Base-by-base conservation (phyloP, 2,888 invertebrate genomes). In the Listrodromus nycthemerus region DNA sequence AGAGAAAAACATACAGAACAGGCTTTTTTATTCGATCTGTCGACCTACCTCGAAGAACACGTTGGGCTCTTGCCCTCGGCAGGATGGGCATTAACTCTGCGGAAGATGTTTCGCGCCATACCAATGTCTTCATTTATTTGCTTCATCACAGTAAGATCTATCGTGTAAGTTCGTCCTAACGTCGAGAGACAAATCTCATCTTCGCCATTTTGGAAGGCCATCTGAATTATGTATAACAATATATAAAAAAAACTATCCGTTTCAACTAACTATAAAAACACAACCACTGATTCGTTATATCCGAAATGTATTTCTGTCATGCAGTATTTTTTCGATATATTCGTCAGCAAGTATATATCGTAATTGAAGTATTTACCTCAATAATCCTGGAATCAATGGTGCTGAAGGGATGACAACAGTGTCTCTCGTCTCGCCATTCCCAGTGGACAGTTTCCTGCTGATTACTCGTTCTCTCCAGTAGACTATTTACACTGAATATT, bases 111-210 rank as follows among this genome's bases (percentile, higher is more conserved):
- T 65, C 99, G 95, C 48, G 98, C 97, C 37, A 98, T 98, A 84
- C 99, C 99, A 0, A 98, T 98, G 93, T 99, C 99, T 94, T 99
- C 99, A 94, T 99, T 99, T 87, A 99, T 98, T 95, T 99, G 99
- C 94, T 98, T 98, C 98, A 99, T 98, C 89, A 98, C 97, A 92
- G 98, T 97, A 92, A 99, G 97, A 95, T 99, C 99, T 87, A 99
- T 97, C 0, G 98, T 98, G 94, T 99, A 99, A 2, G 98, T 98
- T 89, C 98, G 96, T 73, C 98, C 98, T 92, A 98, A 95, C 74
- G 98, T 97, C 80, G 97, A 97, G 87, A 99, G 95, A 92, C 97
- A 97, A 88, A 99, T 97, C 94, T 99, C 99, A 92, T 99, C 98
- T 93, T 99, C 99, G 48, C 98, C 98, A 87, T 97, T 97, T 91